Evolutionary conservation across 1,140 invertebrate species (phyloP).

Genomic region (Apis cerana): DNA sequence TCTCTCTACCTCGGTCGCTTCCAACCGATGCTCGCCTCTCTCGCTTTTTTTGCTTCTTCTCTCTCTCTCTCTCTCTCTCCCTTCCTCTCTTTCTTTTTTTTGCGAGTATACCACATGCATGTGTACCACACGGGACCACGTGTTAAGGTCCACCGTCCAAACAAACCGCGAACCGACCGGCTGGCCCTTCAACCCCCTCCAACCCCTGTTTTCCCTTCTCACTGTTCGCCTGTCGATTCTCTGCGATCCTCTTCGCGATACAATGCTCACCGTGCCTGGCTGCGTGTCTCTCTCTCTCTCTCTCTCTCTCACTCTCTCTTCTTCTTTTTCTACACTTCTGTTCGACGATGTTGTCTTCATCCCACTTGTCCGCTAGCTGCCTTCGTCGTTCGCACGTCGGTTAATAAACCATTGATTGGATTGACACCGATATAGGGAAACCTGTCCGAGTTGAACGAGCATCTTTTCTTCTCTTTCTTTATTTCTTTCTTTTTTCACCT

Average conservation of each 20-base stretch:
- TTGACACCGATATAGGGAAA: conserved; percentile 75
- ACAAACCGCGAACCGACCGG: conserved; percentile 62
- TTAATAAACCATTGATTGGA: conserved; percentile 80
- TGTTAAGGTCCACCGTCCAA: conserved; percentile 71
- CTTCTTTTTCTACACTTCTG: not conserved
- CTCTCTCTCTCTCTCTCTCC: not conserved
- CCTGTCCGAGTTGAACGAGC: conserved; percentile 60
- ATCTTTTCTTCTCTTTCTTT: conserved; percentile 48
- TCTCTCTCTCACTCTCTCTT: conserved; percentile 9
- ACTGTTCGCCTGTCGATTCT: conserved; percentile 59
- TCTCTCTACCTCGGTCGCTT: conserved; percentile 42
- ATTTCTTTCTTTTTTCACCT: not conserved
- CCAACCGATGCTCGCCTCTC: not conserved
- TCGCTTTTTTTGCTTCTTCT: conserved; percentile 43
- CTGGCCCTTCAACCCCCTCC: conserved; percentile 16
- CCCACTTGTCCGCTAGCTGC: conserved; percentile 23
- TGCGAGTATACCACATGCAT: conserved; percentile 59
- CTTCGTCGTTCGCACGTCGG: conserved; percentile 71
- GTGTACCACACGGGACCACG: conserved; percentile 67
- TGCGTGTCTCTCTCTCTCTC: conserved; percentile 34
- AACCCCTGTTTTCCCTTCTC: conserved; percentile 11
- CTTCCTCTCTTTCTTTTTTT: conserved; percentile 37
- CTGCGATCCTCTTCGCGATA: conserved; percentile 57
- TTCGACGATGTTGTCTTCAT: conserved; percentile 18
- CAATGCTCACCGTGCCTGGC: not conserved